Evolutionary conservation across 2,888 invertebrate genomes (phyloP), one percentile per base, ranked within the genome.

Genomic region (Cabera pusaria): DNA sequence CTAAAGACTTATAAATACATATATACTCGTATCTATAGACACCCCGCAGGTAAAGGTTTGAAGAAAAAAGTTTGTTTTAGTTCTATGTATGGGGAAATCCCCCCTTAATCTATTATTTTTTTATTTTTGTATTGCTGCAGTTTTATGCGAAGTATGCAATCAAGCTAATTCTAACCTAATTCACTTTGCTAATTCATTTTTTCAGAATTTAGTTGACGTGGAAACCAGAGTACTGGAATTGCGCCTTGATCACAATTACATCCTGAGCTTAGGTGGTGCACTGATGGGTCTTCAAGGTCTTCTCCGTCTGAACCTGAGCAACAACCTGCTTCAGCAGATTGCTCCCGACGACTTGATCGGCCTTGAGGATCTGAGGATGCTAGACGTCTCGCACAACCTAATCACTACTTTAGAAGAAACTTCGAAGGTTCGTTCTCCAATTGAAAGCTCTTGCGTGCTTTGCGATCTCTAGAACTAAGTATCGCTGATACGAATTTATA

Each of bases 361-460:
- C 10, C 82, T 96, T 55, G 94, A 94, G 56, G 92, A 93, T 46
- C 81, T 96, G 20, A 91, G 92, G 62, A 83, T 93, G 33, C 89
- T 96, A 20, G 96, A 96, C 66, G 87, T 96, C 23, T 96, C 96
- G 0, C 90, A 93, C 64, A 96, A 96, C 72, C 91, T 92, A 47
- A 84, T 96, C 18, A 91, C 92, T 22, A 94, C 95, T 1, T 84
- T 96, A 37, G 94, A 95, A 71, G 95, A 95, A 85, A 94, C 95
- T 36, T 94, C 95, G 58, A 95, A 94, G 92, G 96, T 96, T 62
- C 63, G 63, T 63, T 49, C 14, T 14, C 4, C 4, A 56, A 53
- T 53, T 44, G 29, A 44, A 10, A 8, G 42, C 25, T 29, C 22
- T 14, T 31, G 22, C 27, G 42, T 27, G 38, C 5, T 54, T 33